Base-by-base conservation (phyloP, 2,113 vertebrate species). In the Hystrix brachyura region DNA sequence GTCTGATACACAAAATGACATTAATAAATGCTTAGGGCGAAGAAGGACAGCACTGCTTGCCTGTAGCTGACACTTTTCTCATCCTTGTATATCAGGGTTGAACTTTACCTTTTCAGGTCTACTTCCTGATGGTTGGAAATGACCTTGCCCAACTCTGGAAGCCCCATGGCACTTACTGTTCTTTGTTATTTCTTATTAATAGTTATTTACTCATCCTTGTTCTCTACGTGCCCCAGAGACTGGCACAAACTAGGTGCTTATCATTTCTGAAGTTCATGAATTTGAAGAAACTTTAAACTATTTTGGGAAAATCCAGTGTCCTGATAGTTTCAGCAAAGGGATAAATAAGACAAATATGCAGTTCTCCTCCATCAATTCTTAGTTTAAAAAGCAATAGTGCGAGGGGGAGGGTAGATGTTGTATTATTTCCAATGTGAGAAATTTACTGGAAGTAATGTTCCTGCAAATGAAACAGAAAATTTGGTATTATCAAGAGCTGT, bases 401-500 rank as follows among this genome's bases (percentile, higher is more conserved):
- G 71, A 72, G 38, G 18, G 21, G 12, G 15, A 67, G 2, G 86
- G 6, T 25, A 94, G 21, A 60, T 65, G 1, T 0, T 79, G 29
- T 95, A 88, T 79, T 92, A 46, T 38, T 19, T 69, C 29, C 12
- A 94, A 67, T 5, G 89, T 95, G 43, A 48, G 21, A 34, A 87
- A 65, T 87, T 72, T 38, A 94, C 83, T 97, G n/a, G 7, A 55
- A 91, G 34, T 78, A 55, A 29, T 89, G 95, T 57, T 93, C 25
- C 34, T 95, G 59, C 10, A 94, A 90, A 90, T 78, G 79, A 94
- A 96, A 95, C 25, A 80, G 17, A 69, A 65, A 82, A 34, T 29
- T 91, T 65, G 32, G 69, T 64, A 96, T 64, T 88, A 53, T 15
- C 91, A 93, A 95, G 14, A 21, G 32, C 27, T 85, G 32, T 64